Evolutionary conservation across 2,888 invertebrate genomes (phyloP).

Genomic region (Tricholauxania praeusta): DNA sequence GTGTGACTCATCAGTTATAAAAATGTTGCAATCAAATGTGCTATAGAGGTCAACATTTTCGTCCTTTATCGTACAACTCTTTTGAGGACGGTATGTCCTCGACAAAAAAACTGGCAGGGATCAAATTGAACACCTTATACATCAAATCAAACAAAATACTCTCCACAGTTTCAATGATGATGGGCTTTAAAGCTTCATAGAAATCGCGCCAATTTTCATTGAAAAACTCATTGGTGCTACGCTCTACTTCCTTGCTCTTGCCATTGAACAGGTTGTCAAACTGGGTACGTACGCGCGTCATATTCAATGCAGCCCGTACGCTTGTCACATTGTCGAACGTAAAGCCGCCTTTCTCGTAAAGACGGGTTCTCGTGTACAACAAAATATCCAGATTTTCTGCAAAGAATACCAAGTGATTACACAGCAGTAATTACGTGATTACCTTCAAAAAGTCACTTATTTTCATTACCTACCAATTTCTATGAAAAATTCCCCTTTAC

Average conservation of each 20-base stretch:
- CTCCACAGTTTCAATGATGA: slow-evolving; percentile 76
- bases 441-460: background rate
- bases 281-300: slow-evolving; percentile 72
- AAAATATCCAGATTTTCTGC: slow-evolving; percentile 71
- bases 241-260: slow-evolving; percentile 68
- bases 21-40: too few species aligned
- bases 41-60: too few species aligned
- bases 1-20: too few species aligned
- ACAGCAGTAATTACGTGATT: background rate
- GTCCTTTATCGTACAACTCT: slow-evolving; percentile 48
- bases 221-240: slow-evolving; percentile 77
- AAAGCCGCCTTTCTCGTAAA: slow-evolving; percentile 73
- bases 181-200: slow-evolving; percentile 76
- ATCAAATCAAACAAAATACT: slow-evolving; percentile 75
- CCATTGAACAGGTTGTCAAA: slow-evolving; percentile 75
- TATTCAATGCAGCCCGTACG: slow-evolving; percentile 73
- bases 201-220: slow-evolving; percentile 80
- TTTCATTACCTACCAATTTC: slow-evolving; percentile 76
- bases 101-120: slow-evolving; percentile 77
- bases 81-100: slow-evolving; percentile 70
- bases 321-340: slow-evolving; percentile 76
- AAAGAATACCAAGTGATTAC: slow-evolving; percentile 52
- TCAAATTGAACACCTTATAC: slow-evolving; percentile 74
- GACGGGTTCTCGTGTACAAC: slow-evolving; percentile 73
- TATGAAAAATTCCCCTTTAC: slow-evolving; percentile 76